Conservation (phyloP, 2,113 vertebrate species). For the Cryptomyrus ogoouensis region DNA sequence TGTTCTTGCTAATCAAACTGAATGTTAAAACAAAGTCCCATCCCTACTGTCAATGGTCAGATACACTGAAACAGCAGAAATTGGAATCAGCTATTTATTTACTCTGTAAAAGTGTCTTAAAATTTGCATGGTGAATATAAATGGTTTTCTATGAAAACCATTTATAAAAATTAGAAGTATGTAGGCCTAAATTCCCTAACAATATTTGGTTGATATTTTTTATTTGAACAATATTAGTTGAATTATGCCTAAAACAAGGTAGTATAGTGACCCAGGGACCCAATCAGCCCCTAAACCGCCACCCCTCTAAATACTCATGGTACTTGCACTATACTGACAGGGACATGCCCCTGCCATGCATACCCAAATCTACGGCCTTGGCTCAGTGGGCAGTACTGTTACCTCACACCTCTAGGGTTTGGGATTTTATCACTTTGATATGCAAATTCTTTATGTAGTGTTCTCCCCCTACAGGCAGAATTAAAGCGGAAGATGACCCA, state of each 20-base stretch:
- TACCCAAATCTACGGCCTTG: background rate
- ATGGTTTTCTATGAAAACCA: background rate
- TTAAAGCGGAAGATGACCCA: conserved; percentile 50
- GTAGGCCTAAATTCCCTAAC: background rate
- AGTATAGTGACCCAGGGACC: background rate
- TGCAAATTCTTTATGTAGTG: background rate
- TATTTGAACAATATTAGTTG: background rate
- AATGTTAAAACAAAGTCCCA: background rate
- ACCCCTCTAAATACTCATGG: background rate
- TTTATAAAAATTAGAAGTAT: background rate
- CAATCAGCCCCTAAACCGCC: background rate
- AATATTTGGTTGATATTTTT: background rate
- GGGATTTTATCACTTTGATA: background rate
- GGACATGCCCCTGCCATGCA: background rate
- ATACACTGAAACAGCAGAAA: background rate
- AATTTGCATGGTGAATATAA: background rate
- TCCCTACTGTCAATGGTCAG: background rate
- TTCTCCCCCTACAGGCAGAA: conserved; percentile 36
- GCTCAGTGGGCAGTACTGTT: background rate
- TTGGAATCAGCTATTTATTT: background rate
- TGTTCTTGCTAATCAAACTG: background rate
- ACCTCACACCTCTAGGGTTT: background rate
- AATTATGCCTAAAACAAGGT: background rate
- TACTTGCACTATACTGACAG: background rate
- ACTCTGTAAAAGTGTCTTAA: background rate